A percentile compares a stretch with the other conserved stretches of the same genome.
Conservation (phyloP, 2,113 vertebrate genomes). For the Fulica atra region DNA sequence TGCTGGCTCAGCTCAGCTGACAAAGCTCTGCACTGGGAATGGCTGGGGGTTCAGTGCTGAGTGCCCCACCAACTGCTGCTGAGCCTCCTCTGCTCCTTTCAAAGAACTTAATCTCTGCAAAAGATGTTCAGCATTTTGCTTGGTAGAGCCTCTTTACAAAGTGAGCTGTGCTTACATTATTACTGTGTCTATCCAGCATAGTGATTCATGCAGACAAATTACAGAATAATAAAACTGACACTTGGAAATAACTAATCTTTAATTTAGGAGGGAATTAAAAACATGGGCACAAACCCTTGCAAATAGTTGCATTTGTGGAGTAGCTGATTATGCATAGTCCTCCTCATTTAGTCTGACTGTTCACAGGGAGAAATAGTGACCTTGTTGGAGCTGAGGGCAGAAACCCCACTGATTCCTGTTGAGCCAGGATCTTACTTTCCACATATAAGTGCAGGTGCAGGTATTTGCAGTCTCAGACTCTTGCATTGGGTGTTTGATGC, state of each 20-base stretch:
- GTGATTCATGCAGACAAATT: neutral
- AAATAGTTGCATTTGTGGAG: neutral
- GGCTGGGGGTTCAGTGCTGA: neutral
- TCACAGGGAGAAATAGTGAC: neutral
- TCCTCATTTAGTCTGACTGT: neutral
- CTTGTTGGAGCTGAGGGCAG: neutral
- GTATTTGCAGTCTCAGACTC: neutral
- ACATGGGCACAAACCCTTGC: neutral
- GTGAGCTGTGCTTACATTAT: neutral
- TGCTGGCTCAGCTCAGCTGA: neutral
- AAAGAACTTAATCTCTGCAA: neutral
- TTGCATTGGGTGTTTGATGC: neutral
- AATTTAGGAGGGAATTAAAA: slow-evolving; percentile 20
- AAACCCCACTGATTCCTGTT: neutral
- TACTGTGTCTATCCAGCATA: neutral
- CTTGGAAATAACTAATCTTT: slow-evolving; percentile 39
- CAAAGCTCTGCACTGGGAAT: neutral
- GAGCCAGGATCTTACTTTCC: neutral
- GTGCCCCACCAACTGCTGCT: neutral
- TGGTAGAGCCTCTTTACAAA: neutral
- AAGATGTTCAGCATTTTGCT: neutral
- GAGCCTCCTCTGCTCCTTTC: neutral
- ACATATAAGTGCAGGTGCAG: neutral
- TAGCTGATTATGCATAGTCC: neutral
- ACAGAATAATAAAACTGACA: slow-evolving; percentile 22